These are phyloP conservation scores for Pangasius sanitwongsei DNA, from an alignment of 2,797 vertebrate species.

Conservation along the genomic window DNA sequence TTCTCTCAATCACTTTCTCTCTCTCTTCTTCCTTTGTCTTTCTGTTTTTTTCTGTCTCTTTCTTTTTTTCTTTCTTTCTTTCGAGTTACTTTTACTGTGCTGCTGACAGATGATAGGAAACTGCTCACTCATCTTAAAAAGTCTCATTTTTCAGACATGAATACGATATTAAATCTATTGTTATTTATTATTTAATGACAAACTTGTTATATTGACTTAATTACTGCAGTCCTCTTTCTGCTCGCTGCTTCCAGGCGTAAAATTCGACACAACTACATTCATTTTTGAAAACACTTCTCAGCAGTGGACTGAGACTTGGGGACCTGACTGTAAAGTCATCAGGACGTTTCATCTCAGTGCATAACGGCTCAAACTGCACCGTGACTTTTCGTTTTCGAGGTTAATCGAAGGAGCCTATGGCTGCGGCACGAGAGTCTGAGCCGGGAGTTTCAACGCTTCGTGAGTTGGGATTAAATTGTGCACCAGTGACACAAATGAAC, in stretches of 20 bases:
- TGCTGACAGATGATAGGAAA: not conserved
- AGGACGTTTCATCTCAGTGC: not conserved
- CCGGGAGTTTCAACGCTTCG: not conserved
- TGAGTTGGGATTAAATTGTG: not conserved
- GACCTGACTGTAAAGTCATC: constrained; percentile 6
- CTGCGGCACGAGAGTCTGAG: not conserved
- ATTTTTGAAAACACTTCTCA: not conserved
- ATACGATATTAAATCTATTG: not conserved
- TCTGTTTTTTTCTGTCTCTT: not conserved
- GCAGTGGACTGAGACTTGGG: not conserved
- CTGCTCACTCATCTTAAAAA: not conserved
- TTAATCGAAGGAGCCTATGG: not conserved
- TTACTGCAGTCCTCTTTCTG: not conserved
- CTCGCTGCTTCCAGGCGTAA: not conserved
- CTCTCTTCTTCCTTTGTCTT: not conserved
- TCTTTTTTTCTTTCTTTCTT: not conserved
- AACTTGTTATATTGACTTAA: not conserved
- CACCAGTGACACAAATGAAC: not conserved
- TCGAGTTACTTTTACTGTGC: not conserved
- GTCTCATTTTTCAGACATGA: not conserved
- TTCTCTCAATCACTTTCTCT: not conserved
- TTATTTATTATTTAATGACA: not conserved
- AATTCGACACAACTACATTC: not conserved
- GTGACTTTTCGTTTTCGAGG: not conserved
- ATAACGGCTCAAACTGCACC: not conserved